A percentile compares a stretch with the other conserved stretches of the same genome.
Conservation (phyloP, 2,888 invertebrate species). For the Lepidonotus clava region DNA sequence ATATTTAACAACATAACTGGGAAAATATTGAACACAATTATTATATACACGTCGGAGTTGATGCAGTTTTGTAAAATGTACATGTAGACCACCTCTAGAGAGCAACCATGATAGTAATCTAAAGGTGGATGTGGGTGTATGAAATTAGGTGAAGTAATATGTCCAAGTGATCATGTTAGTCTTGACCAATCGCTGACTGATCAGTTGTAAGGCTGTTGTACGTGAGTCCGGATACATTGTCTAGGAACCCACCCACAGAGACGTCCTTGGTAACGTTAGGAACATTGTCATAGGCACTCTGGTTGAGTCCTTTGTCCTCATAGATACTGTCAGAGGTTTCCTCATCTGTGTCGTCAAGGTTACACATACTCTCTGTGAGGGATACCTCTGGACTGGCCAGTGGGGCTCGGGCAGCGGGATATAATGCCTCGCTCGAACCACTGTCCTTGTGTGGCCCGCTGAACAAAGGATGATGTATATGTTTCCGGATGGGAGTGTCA, state of each 20-base stretch:
- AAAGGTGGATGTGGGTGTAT: too few species aligned
- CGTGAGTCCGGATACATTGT: conserved; percentile 30
- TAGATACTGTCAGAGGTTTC: too few species aligned
- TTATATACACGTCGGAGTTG: too few species aligned
- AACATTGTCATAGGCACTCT: conserved; percentile 40
- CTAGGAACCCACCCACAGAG: background rate
- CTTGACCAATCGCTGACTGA: background rate
- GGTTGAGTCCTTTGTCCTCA: background rate
- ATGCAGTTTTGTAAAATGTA: too few species aligned
- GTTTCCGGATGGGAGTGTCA: too few species aligned
- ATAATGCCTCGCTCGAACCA: background rate
- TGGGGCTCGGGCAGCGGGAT: too few species aligned
- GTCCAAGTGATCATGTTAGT: background rate
- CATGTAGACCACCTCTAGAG: too few species aligned
- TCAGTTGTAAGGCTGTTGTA: background rate
- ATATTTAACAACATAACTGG: too few species aligned
- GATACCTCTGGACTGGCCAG: conserved; percentile 21
- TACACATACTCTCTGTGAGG: conserved; percentile 21
- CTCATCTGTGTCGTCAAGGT: background rate
- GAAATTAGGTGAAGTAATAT: too few species aligned
- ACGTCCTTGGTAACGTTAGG: background rate
- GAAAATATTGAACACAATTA: too few species aligned
- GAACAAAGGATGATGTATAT: too few species aligned
- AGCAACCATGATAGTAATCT: too few species aligned
- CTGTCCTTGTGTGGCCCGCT: background rate